Base-by-base conservation (phyloP, 2,113 vertebrate species). In the Myotis yumanensis region DNA sequence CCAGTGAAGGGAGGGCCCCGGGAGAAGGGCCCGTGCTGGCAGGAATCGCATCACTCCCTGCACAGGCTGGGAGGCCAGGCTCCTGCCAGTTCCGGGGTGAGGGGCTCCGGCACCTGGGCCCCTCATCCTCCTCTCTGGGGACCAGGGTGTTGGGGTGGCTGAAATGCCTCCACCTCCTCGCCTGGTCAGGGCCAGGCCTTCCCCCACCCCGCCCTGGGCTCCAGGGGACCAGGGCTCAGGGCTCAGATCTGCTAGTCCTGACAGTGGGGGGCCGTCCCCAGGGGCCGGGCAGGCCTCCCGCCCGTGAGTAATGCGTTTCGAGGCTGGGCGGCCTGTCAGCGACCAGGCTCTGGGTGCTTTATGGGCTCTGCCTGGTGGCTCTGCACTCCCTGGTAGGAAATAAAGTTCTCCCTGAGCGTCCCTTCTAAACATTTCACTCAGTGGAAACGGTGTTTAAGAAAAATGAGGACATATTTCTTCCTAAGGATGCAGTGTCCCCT, bases 321-420 rank as follows among this genome's bases (percentile, higher is more conserved):
- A 98, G 98, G 98, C 99, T 91, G 98, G 99, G 98, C 98, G 98
- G 98, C 98, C 98, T 99, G 99, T 99, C 98, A 99, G 98, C 98
- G 98, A 97, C 98, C 97, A 97, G 98, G 98, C 98, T 98, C 97
- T 97, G 96, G 95, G 96, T 99, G 99, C 99, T 99, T 99, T 99
- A 99, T 99, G 98, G 99, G 98, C 99, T 98, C 98, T 98, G 99
- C 99, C 99, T 98, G 99, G 99, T 99, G 99, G 99, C 99, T 99
- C 99, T 99, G 99, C 99, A 99, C 99, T 99, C 99, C 99, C 99
- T 99, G 98, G 99, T 99, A 99, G 99, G 99, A 99, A 99, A 99
- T 99, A 99, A 99, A 99, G 99, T 99, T 98, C 99, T 99, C 99
- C 99, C 99, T 98, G 98, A 98, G 99, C 98, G 98, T 99, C 99